These are phyloP conservation scores for Phrynosoma blainvillii DNA, from an alignment of 2,113 vertebrate genomes.

Conservation along the genomic window DNA sequence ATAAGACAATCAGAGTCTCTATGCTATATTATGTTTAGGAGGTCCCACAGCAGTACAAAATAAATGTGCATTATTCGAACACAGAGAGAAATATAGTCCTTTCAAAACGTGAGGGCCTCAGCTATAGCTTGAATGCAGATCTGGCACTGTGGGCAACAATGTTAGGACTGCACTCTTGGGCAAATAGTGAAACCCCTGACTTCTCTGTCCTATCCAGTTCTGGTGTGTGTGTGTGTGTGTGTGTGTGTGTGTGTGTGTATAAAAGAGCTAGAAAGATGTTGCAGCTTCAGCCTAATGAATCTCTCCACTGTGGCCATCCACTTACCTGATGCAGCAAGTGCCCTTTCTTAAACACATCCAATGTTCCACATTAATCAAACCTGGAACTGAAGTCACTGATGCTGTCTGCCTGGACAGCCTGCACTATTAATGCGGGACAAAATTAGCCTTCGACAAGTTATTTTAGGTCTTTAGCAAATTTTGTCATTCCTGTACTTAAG, in stretches of 20 bases:
- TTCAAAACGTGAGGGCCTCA: not conserved
- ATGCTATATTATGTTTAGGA: too few relatives aligned
- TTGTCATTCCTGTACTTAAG: not conserved
- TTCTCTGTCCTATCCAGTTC: not conserved
- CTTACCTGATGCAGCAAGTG: conserved; percentile 4
- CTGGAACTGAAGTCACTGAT: conserved; percentile 27
- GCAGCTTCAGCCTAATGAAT: conserved; percentile 36
- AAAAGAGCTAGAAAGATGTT: conserved; percentile 25
- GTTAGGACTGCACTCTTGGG: not conserved
- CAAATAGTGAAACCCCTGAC: not conserved
- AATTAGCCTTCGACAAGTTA: conserved; percentile 23
- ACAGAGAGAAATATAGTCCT: too few relatives aligned
- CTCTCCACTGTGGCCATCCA: conserved; percentile 17
- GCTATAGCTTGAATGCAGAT: not conserved
- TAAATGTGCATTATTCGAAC: too few relatives aligned
- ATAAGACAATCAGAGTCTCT: too few relatives aligned
- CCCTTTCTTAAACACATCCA: conserved; percentile 47
- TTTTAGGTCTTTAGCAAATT: conserved; percentile 23
- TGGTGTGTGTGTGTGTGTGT: not conserved
- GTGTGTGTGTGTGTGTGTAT: too few relatives aligned
- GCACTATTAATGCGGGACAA: conserved; percentile 8
- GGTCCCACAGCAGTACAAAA: too few relatives aligned
- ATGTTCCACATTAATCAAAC: conserved; percentile 39
- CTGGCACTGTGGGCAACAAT: not conserved
- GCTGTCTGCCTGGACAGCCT: conserved; percentile 5